Conservation (phyloP, 2,113 vertebrate genomes). For the Oxyura jamaicensis region DNA sequence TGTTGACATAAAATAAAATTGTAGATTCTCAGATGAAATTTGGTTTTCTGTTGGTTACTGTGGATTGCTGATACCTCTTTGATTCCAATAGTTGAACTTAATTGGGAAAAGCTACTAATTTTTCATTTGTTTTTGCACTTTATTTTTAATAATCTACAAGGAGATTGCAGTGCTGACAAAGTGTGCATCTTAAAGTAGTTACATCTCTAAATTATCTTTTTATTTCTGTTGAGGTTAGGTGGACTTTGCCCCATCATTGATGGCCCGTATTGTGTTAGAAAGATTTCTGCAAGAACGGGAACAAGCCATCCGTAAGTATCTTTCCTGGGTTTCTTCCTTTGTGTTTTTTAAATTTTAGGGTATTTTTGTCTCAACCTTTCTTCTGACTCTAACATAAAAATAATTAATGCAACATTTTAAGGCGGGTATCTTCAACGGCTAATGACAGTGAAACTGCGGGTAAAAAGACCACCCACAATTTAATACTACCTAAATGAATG, state of each 20-base stretch:
- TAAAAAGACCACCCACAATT: constrained; percentile 81
- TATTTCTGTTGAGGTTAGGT: constrained; percentile 80
- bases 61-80: constrained; percentile 13
- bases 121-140: constrained; percentile 16
- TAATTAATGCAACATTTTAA: constrained; percentile 81
- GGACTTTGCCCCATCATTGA: constrained; percentile 91
- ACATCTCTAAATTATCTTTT: constrained; percentile 46
- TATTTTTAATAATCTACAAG: constrained; percentile 53
- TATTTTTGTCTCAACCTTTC: neutral
- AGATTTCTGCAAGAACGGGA: constrained; percentile 87
- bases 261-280: constrained; percentile 92
- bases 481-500: constrained; percentile 77
- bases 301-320: constrained; percentile 85
- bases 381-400: constrained; percentile 44
- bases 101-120: constrained; percentile 23
- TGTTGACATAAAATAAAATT: neutral
- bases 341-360: neutral
- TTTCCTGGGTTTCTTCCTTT: neutral
- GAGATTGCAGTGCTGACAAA: constrained; percentile 45
- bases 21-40: neutral
- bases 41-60: neutral
- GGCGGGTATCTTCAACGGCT: constrained; percentile 77
- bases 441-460: constrained; percentile 81
- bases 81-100: neutral
- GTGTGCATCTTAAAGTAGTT: constrained; percentile 4